Evolutionary conservation across 53 echinoderm and acorn worm genomes (phyloP), one percentile per base, ranked within the genome.

Genomic region (Henricia sp.): DNA sequence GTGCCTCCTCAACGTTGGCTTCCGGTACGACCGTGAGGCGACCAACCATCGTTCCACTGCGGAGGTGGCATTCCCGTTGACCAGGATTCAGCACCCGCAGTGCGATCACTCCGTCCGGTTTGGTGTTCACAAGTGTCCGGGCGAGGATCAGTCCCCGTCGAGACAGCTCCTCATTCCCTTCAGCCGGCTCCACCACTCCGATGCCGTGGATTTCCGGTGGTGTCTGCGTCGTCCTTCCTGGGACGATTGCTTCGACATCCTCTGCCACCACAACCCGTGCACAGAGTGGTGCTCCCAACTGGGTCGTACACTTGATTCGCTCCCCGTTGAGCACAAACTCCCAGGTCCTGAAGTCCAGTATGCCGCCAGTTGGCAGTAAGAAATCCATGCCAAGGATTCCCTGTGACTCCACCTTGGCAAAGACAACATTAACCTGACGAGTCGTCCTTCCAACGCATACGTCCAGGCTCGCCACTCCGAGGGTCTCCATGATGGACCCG

Each of bases 341-440:
- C 77, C 50, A 67, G 11, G 54, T 43, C 21, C 48, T 27, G 52
- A 87, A 50, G 72, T 75, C 25, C 28, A 72, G 64, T 30, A 50
- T 80, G 20, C 68, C 41, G 17, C 48, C 33, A 53, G 68, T 53
- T 39, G 40, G 25, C 2, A 57, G 10, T 1, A 86, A 57, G 19
- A 86, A 74, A 32, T 86, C 74, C 13, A 86, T 65, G 0, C 86
- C 86, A n/a, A 86, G 35, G 6, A 86, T 74, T 29, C 75, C 86
- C 30, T 86, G 60, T 0, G 28, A n/a, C 46, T 74, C 84, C 5
- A 88, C 55, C 11, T 91, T 88, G 4, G 91, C 91, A 32, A 91
- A 74, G 9, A 88, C 68, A 14, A 40, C 91, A 19, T 33, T 67
- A 4, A 88, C 40, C 13, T 72, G 37, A 14, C 52, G 51, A 54